Conservation (phyloP, 2,888 invertebrate genomes). For the Tachystola acroxantha region DNA sequence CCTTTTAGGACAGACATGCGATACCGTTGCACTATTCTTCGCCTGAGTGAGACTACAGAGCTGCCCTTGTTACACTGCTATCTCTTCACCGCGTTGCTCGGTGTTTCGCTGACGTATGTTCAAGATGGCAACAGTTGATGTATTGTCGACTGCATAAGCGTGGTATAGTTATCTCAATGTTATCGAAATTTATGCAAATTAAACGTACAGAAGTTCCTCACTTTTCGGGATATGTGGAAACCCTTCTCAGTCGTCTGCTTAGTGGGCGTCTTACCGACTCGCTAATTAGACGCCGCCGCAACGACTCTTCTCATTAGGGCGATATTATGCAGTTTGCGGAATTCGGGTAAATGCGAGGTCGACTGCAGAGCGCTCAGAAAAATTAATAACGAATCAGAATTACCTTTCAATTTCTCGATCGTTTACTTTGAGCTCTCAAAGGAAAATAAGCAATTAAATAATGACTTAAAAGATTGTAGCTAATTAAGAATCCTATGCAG, state of each 20-base stretch:
- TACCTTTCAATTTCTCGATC: too few species aligned
- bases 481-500: slow-evolving; percentile 41
- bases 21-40: too few species aligned
- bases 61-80: too few species aligned
- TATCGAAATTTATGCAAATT: too few species aligned
- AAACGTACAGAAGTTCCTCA: not conserved
- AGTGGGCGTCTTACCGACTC: slow-evolving; percentile 70
- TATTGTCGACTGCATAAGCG: too few species aligned
- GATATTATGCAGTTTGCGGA: slow-evolving; percentile 73
- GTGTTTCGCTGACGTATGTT: too few species aligned
- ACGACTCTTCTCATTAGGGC: slow-evolving; percentile 73
- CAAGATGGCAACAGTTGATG: too few species aligned
- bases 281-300: slow-evolving; percentile 68
- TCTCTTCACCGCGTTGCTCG: too few species aligned
- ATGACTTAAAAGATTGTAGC: slow-evolving; percentile 29
- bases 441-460: not conserved
- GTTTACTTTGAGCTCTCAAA: not conserved
- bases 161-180: too few species aligned
- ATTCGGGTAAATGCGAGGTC: slow-evolving; percentile 70
- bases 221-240: not conserved
- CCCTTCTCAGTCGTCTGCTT: slow-evolving; percentile 34
- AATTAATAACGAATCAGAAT: slow-evolving; percentile 18
- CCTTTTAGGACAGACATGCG: too few species aligned
- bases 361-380: slow-evolving; percentile 40
- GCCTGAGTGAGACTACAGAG: too few species aligned